Base-by-base conservation (phyloP, 2,113 vertebrate species). In the Rhea pennata region DNA sequence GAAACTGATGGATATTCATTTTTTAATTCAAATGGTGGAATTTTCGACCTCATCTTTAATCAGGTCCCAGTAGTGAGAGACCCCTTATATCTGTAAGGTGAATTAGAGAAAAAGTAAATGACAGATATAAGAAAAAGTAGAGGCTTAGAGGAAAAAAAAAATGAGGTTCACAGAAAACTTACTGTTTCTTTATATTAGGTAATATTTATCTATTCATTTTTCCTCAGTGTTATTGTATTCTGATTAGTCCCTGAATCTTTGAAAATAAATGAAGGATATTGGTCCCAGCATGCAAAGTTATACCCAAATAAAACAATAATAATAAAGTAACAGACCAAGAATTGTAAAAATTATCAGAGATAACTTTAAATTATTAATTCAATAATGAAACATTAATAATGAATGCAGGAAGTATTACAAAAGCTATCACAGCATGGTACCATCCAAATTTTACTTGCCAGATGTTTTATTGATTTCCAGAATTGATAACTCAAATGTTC, bases 311-410 rank as follows among this genome's bases (percentile, higher is more conserved):
- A 72, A 33, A 51, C 31, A 44, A 77, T 53, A 76, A 51, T 8
- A 73, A 44, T n/a, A 85, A 61, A 1, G 7, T 94, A 97, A 94
- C 72, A 96, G 95, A 94, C 86, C 92, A 53, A 66, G 76, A 71
- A 96, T 90, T 92, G 96, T 97, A 87, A 84, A 96, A 98, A 97
- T 97, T 93, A 98, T 96, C 95, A 96, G 92, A 95, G 76, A 94
- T 54, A 72, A 86, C 59, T 87, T 91, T 98, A 98, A 98, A 98
- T 98, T 98, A 98, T 98, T 98, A 96, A 98, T 96, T 96, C 92
- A 97, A 97, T 95, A 97, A 97, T 93, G 86, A 98, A 95, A 81
- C 96, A 97, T 98, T 97, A 98, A 98, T 98, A 97, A 98, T 98
- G 88, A 95, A 96, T 88, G 92, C 76, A 96, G 97, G 96, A 95